phyloP scores from a whole-genome alignment of 2,888 invertebrate genomes.

The Polydrusus cervinus region DNA sequence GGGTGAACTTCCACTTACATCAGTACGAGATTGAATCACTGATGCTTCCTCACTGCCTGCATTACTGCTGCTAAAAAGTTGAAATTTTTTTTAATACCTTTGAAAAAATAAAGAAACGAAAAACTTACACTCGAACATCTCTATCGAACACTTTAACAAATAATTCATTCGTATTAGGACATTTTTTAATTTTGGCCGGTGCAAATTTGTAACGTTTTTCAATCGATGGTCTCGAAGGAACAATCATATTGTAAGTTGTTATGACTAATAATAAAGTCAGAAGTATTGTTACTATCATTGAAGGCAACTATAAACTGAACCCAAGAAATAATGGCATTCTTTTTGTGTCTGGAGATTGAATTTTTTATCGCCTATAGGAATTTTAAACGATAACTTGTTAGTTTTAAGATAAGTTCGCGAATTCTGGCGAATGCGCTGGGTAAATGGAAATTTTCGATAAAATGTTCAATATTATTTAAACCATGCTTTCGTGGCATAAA shows the following conservation, averaged over 20 bases:
- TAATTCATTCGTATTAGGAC: constrained; percentile 54
- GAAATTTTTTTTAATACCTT: constrained; percentile 48
- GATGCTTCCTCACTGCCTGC: constrained; percentile 49
- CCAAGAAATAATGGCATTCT: background rate
- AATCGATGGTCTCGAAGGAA: constrained; percentile 29
- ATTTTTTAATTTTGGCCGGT: constrained; percentile 62
- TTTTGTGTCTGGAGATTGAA: background rate
- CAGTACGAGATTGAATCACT: constrained; percentile 57
- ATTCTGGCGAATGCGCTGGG: constrained; percentile 31
- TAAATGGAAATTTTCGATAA: too few relatives aligned
- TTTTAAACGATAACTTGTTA: too few relatives aligned
- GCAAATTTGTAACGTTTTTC: constrained; percentile 61
- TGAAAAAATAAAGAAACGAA: constrained; percentile 24
- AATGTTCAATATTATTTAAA: too few relatives aligned
- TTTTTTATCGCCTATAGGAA: too few relatives aligned
- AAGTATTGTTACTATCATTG: constrained; percentile 25
- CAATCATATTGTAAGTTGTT: constrained; percentile 33
- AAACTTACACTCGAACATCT: constrained; percentile 61
- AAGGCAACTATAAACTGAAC: background rate
- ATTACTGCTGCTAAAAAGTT: constrained; percentile 29
- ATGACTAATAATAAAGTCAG: constrained; percentile 21
- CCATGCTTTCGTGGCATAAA: too few relatives aligned
- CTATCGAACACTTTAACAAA: constrained; percentile 58
- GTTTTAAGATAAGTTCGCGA: too few relatives aligned
- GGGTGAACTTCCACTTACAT: constrained; percentile 59